Percentiles rank a stretch among this genome's conserved stretches.
These are phyloP conservation scores for Antechinus stuartii DNA, from an alignment of 2,113 vertebrate species.

Conservation along the genomic window DNA sequence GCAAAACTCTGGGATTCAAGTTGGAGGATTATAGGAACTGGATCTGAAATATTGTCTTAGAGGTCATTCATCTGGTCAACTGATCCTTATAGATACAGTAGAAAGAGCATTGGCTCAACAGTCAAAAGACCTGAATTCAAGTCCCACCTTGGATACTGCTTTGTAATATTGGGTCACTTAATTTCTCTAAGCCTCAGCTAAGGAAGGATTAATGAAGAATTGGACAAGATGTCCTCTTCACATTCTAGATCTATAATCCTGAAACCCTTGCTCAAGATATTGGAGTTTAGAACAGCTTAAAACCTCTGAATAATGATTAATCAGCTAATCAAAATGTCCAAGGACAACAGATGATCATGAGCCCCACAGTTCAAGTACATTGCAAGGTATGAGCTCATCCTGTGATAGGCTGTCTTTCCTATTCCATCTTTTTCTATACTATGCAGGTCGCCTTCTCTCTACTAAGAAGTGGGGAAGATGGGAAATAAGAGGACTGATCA, in stretches of 20 bases:
- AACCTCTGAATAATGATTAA: constrained; percentile 56
- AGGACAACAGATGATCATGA: not conserved
- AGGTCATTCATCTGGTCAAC: not conserved
- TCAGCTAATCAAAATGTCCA: constrained; percentile 59
- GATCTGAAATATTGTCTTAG: not conserved
- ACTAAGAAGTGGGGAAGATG: not conserved
- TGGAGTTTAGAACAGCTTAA: not conserved
- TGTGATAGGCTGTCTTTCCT: not conserved
- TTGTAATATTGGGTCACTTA: not conserved
- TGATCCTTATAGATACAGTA: not conserved
- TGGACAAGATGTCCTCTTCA: not conserved
- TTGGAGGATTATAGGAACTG: not conserved
- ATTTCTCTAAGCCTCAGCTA: not conserved
- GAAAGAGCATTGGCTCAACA: not conserved
- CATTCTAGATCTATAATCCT: not conserved
- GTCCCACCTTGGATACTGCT: not conserved
- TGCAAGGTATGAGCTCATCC: not conserved
- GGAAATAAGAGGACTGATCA: not conserved
- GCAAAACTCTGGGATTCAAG: too few species aligned
- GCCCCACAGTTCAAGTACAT: not conserved
- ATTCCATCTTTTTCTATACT: not conserved
- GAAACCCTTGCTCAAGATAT: not conserved
- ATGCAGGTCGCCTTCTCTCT: not conserved
- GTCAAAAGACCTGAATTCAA: not conserved
- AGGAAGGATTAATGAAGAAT: too few species aligned